Evolutionary conservation across 2,888 invertebrate genomes (phyloP), one percentile per base, ranked within the genome.

Genomic region (Euclidia mi): DNA sequence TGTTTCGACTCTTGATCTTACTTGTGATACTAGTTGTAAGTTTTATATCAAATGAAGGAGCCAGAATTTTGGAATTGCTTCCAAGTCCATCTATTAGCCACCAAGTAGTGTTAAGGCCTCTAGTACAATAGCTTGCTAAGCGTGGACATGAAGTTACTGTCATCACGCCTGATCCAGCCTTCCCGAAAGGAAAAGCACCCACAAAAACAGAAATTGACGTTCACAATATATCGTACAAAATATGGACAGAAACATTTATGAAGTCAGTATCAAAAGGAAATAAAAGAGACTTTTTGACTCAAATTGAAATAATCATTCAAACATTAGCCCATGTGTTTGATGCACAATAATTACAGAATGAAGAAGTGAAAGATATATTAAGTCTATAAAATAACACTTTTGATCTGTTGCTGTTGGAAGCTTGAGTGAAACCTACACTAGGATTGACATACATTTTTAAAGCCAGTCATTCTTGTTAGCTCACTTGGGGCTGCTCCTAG

Each of bases 111-210:
- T 87, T 77, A 40, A 76, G 81, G 25, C 75, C 83, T 0, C 51
- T 92, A 0, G 80, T 84, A 28, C 65, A 79, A 10, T 86, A 85
- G 25, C 62, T 94, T 28, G 82, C 79, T 0, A 71, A 65, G 34
- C 76, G 86, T 2, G 92, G 92, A 1, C 92, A 94, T 34, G 78
- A 92, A 41, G 34, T 93, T 0, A 78, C 84, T 0, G 64, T 90
- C 0, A 49, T 89, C 4, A 89, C 92, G 0, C 60, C 92, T 3
- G 47, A 89, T 45, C 89, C 89, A 1, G 69, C 60, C 2, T 73
- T 71, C 7, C 44, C 65, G 0, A 68, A 76, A 25, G 45, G 46
- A 3, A 45, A 52, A 17, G 42, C 55, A 1, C 51, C 35, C 1
- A 61, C 55, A 15, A 65, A 65, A 6, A 65, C 65, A 0, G 65